phyloP scores from a whole-genome alignment of 2,113 vertebrate genomes.

The Polyodon spathula region DNA sequence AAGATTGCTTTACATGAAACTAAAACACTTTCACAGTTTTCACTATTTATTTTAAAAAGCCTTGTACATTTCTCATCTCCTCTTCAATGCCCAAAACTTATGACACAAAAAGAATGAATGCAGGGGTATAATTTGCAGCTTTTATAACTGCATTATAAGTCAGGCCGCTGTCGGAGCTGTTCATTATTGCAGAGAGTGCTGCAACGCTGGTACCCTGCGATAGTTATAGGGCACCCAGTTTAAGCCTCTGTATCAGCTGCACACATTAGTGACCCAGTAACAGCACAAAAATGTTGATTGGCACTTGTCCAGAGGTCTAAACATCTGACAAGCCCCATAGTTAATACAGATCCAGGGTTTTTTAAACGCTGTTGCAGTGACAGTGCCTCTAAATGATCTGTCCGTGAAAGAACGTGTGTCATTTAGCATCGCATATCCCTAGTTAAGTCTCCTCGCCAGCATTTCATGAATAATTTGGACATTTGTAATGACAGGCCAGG shows the following conservation, averaged over 20 bases:
- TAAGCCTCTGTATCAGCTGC: constrained; percentile 27
- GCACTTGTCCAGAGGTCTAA: constrained; percentile 11
- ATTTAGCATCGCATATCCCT: neutral
- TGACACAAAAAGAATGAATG: too few species aligned
- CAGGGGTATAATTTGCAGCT: neutral
- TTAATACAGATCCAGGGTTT: constrained; percentile 6
- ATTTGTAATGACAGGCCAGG: constrained; percentile 8
- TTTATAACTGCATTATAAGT: neutral
- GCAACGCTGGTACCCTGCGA: neutral
- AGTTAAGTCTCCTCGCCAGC: neutral
- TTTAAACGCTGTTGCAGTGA: constrained; percentile 1
- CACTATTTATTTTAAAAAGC: too few species aligned
- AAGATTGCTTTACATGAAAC: too few species aligned
- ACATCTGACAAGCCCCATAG: constrained; percentile 11
- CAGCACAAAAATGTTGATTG: constrained; percentile 6
- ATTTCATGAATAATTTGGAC: constrained; percentile 59
- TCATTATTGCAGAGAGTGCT: constrained; percentile 28
- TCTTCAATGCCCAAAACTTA: too few species aligned
- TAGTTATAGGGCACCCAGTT: neutral
- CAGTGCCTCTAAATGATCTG: constrained; percentile 6
- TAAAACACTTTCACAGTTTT: too few species aligned
- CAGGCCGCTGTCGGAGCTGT: constrained; percentile 4
- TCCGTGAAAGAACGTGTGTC: constrained; percentile 9
- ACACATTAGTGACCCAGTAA: neutral
- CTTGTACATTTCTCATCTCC: too few species aligned